Base-by-base conservation (phyloP, 2,113 vertebrate genomes). In the Eclectus roratus region DNA sequence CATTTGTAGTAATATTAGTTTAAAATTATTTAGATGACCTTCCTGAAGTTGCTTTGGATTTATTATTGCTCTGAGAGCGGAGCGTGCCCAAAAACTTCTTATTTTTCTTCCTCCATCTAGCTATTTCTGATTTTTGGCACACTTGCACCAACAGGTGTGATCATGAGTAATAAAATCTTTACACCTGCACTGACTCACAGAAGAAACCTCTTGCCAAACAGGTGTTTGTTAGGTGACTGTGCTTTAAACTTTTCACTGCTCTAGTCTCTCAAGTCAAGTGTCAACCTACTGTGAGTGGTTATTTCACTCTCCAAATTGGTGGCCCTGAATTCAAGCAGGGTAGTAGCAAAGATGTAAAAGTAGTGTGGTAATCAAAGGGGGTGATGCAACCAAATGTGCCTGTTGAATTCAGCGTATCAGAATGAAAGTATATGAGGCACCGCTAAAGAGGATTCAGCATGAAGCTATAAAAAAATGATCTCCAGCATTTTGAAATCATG, bases 131-230 rank as follows among this genome's bases (percentile, higher is more conserved):
- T 37, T 95, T 96, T 94, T 97, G 95, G 95, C 95, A 91, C 53
- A 25, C 35, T 31, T 13, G 27, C 71, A 76, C 68, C 55, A 93
- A 77, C 94, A 95, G 96, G 92, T 96, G 94, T 89, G 87, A 85
- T 80, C 71, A 76, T 60, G 88, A 91, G 80, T 91, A 96, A 93
- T 95, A 97, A 96, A 96, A 94, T 92, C 92, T 96, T 91, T 88
- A 96, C 92, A 97, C 93, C 94, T 96, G 95, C 94, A 85, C 71
- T 95, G 89, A 94, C 87, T 94, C 94, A 96, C 53, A 90, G 87
- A 46, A 52, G 85, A 91, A 90, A 78, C 23, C 37, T 43, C 72
- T 89, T 95, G 95, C 96, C 95, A 96, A 96, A 76, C 95, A 96
- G 95, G 92, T 97, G 96, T 96, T 89, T 93, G 91, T 84, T 95